Conservation (phyloP, 1,140 invertebrate species). For the Bombus vancouverensis region DNA sequence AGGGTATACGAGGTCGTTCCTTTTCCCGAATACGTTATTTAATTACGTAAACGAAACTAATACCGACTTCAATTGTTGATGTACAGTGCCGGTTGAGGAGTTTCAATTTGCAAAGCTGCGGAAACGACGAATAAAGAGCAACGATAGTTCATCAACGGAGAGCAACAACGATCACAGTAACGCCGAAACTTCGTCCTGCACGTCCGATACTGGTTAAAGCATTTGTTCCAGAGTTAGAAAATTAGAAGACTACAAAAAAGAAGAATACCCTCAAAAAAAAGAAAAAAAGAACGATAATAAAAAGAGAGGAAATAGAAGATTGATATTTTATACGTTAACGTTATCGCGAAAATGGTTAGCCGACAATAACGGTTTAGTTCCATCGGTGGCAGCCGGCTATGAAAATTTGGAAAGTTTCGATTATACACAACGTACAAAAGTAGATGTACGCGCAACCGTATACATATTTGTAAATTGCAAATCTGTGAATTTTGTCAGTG, state of each 20-base stretch:
- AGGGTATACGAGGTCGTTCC: not conserved
- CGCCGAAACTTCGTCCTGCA: conserved; percentile 81
- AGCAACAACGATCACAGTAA: conserved; percentile 82
- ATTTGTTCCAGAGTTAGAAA: conserved; percentile 9
- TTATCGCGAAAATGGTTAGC: conserved; percentile 16
- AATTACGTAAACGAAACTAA: conserved; percentile 47
- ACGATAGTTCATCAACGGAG: conserved; percentile 83
- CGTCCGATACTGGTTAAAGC: conserved; percentile 81
- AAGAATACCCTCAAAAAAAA: not conserved
- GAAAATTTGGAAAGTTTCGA: not conserved
- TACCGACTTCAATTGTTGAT: conserved; percentile 71
- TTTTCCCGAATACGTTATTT: not conserved
- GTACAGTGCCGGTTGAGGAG: conserved; percentile 80
- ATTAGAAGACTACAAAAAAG: conserved; percentile 4
- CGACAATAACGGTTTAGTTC: conserved; percentile 31
- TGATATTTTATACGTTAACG: conserved; percentile 6
- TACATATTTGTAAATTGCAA: conserved; percentile 47
- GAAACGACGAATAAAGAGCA: conserved; percentile 80
- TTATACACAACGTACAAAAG: not conserved
- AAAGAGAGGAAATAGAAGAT: not conserved
- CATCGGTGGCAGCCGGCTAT: not conserved
- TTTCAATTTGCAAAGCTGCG: conserved; percentile 79
- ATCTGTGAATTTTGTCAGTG: conserved; percentile 56
- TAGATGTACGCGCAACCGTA: conserved; percentile 5
- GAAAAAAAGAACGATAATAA: not conserved